Evolutionary conservation across 1,140 invertebrate genomes (phyloP), one percentile per base, ranked within the genome.

Genomic region (Zaprionus ornatus): DNA sequence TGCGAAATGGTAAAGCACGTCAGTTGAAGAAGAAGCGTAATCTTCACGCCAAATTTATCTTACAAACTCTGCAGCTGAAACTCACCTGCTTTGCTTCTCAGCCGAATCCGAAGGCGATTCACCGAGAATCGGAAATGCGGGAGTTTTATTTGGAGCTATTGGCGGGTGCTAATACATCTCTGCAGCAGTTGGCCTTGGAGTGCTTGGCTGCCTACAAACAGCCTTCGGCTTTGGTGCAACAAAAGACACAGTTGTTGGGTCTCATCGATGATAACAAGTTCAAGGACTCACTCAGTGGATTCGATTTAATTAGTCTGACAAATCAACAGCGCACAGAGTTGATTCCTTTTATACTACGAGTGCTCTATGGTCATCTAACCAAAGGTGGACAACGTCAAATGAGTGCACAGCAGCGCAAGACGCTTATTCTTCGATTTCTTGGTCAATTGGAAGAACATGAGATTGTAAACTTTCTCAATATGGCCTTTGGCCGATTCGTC

Each of bases 221-320:
- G 54, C 96, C 97, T 80, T 83, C 90, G 72, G 95, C 95, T 79
- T 75, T 98, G 7, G 91, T 93, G 0, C 95, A 96, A 3, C 98
- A 99, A 82, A 97, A 95, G 90, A 95, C 95, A 19, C 95, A 97
- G 86, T 91, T 99, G 9, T 94, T 95, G 69, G 95, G 95, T 71
- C 93, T 98, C 17, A 94, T 98, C 0, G 96, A 98, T 90, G 97
- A 98, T 54, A 97, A 97, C 74, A 97, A 96, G 75, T 96, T 99
- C 67, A 97, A 97, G 93, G 95, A 96, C 70, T 97, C 98, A 92
- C 87, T 99, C 1, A 94, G 95, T 0, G 93, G 95, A 9, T 98
- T 99, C 83, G 95, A 95, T 84, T 94, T 98, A 5, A 95, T 96
- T 76, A 93, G 94, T 69, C 13, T 90, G 4, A 95, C 96, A 25